Conservation (phyloP, 2,797 vertebrate genomes). For the Lerista edwardsae region DNA sequence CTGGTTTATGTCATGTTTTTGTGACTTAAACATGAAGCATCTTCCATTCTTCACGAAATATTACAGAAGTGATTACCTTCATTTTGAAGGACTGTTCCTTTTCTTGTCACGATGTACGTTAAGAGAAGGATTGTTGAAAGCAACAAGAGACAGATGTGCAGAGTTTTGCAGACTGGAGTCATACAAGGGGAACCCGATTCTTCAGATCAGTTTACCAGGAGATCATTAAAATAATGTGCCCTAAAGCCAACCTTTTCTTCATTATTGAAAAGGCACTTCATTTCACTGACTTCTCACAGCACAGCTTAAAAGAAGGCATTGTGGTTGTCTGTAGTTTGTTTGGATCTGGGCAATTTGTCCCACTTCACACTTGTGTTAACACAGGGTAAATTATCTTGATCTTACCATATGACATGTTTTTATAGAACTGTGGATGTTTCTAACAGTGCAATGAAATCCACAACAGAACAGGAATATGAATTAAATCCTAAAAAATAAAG, state of each 20-base stretch:
- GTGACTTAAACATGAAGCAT: constrained; percentile 62
- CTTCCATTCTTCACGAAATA: constrained; percentile 61
- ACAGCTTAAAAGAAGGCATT: constrained; percentile 29
- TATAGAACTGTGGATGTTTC: constrained; percentile 55
- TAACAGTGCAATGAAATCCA: constrained; percentile 40
- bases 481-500: constrained; percentile 50
- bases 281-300: constrained; percentile 48
- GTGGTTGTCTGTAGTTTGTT: constrained; percentile 27
- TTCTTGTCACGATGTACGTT: constrained; percentile 48
- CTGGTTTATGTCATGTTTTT: constrained; percentile 63
- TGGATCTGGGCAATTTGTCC: constrained; percentile 49
- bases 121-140: constrained; percentile 53
- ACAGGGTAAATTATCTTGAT: constrained; percentile 66
- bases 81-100: constrained; percentile 46
- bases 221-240: constrained; percentile 55
- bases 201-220: constrained; percentile 64
- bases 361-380: constrained; percentile 23
- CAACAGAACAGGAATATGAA: constrained; percentile 46
- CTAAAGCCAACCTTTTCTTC: constrained; percentile 54
- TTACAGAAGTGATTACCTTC: constrained; percentile 48
- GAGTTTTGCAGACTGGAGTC: constrained; percentile 59
- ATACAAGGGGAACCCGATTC: constrained; percentile 69
- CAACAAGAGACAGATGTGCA: constrained; percentile 43
- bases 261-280: constrained; percentile 57
- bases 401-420: constrained; percentile 61